Base-by-base conservation (phyloP, 2,888 invertebrate genomes). In the Meliscaeva auricollis region DNA sequence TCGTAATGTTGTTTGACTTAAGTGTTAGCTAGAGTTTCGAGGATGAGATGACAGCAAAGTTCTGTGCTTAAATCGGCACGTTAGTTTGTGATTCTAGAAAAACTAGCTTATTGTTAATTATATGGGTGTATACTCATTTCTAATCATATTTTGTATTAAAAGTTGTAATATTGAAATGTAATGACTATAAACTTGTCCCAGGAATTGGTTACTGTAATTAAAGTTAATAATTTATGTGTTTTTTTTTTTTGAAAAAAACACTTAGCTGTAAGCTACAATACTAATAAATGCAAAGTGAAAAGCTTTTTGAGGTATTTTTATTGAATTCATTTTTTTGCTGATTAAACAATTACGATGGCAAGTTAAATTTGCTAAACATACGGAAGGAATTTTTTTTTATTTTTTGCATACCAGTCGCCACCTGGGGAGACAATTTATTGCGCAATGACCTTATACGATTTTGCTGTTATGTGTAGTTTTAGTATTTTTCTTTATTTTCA, bases 1-100 rank as follows among this genome's bases (percentile, higher is more conserved):
- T 73, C 68, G 38, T 62, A 62, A 54, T 56, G 74, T 44, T 83
- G 60, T 83, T 83, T 62, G 64, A 58, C 50, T 69, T 20, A 70
- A 44, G 17, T 56, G 44, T 83, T 83, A 78, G 50, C 56, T 64
- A 35, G 69, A 35, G 69, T 69, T 56, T 50, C 64, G 56, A 64
- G 68, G 73, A 75, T 62, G 30, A 52, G 73, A 75, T 62, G 30
- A 52, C 13, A 48, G 54, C 46, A 32, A 70, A 76, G 58, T 72
- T 77, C 46, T 60, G 66, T 68, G n/a, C n/a, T 73, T 58, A 35
- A 60, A 68, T 79, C 41, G 66, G 8, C 11, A 7, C 32, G 20
- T 76, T 17, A 32, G 35, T 74, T 35, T 11, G 4, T 13, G 30
- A 41, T 38, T 62, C n/a, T 58, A 11, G 38, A 9, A 0, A 38